Base-by-base conservation (phyloP, 2,797 vertebrate species). In the Enteromius paludinosus region DNA sequence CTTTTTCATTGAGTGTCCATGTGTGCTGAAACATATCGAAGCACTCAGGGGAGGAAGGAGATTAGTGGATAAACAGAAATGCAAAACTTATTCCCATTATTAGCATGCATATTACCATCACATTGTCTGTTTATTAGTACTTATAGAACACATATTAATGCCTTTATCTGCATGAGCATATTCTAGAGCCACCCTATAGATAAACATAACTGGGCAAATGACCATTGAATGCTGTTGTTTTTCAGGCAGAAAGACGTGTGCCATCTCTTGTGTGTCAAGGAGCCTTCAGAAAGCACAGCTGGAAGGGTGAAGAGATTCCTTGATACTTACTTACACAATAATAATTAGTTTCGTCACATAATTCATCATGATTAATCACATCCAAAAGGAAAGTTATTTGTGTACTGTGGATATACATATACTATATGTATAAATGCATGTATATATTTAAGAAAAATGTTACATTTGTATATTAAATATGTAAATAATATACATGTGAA, bases 221-320 rank as follows among this genome's bases (percentile, higher is more conserved):
- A 65, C 41, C 38, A 41, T 65, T 47, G 43, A 9, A 33, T 81
- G 20, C 38, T 5, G 35, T 83, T 56, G 38, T 25, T 82, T 89
- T 86, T 47, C 87, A 95, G 94, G 94, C 94, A 25, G 92, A 94
- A 87, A 91, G 91, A 78, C 94, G 89, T 87, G 72, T 93, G 76
- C 87, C 93, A 92, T 85, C 91, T 89, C 74, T 90, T 90, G 86
- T 88, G 91, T 1, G 89, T 89, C 66, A 77, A 41, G 84, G 92
- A 88, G 17, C 89, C 89, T 35, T 87, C 83, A 14, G 68, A 81
- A 54, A 70, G 81, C 84, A 52, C 92, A 92, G 88, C 84, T 87
- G 90, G 93, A 94, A 70, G 92, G 93, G 94, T 86, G 30, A 70
- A 73, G 66, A 70, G 66, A 69, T 15, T 41, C 11, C 15, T 30